These are phyloP conservation scores for Notarius quadriscutis DNA, from an alignment of 2,113 vertebrate genomes.

Conservation along the genomic window DNA sequence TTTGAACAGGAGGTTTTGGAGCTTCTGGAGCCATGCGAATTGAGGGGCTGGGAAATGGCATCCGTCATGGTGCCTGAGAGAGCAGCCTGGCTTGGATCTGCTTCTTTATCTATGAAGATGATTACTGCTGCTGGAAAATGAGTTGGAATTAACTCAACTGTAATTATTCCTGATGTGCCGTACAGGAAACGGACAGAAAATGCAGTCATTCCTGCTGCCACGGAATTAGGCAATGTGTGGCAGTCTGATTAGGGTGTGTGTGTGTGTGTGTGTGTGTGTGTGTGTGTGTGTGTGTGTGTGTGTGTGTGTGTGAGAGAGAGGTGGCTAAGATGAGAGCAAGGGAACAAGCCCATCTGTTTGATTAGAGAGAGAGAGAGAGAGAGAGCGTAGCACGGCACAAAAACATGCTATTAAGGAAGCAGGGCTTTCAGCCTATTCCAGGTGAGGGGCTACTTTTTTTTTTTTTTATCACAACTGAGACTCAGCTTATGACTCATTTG, in stretches of 20 bases:
- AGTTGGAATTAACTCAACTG: slow-evolving; percentile 46
- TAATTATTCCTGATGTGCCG: slow-evolving; percentile 48
- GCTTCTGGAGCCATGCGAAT: background rate
- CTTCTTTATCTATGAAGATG: slow-evolving; percentile 20
- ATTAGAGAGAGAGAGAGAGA: slow-evolving; percentile 35
- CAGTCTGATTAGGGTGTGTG: slow-evolving; percentile 14
- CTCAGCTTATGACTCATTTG: background rate
- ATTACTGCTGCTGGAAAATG: slow-evolving; percentile 46
- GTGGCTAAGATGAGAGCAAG: slow-evolving; percentile 40
- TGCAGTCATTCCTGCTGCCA: slow-evolving; percentile 36
- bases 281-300: slow-evolving; percentile 28
- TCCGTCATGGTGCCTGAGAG: background rate
- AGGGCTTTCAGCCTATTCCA: slow-evolving; percentile 28
- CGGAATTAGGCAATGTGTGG: slow-evolving; percentile 38
- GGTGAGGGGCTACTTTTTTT: background rate
- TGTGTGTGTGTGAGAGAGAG: slow-evolving; percentile 29
- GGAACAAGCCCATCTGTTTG: slow-evolving; percentile 38
- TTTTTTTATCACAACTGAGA: background rate
- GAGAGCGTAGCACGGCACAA: slow-evolving; percentile 16
- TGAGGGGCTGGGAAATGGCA: slow-evolving; percentile 5
- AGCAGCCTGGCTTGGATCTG: slow-evolving; percentile 18
- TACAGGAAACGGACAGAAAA: slow-evolving; percentile 39
- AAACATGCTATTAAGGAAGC: slow-evolving; percentile 41
- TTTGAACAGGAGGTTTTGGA: background rate
- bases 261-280: slow-evolving; percentile 20